Conservation (phyloP, 2,797 vertebrate genomes). For the Pangasius krempfi region DNA sequence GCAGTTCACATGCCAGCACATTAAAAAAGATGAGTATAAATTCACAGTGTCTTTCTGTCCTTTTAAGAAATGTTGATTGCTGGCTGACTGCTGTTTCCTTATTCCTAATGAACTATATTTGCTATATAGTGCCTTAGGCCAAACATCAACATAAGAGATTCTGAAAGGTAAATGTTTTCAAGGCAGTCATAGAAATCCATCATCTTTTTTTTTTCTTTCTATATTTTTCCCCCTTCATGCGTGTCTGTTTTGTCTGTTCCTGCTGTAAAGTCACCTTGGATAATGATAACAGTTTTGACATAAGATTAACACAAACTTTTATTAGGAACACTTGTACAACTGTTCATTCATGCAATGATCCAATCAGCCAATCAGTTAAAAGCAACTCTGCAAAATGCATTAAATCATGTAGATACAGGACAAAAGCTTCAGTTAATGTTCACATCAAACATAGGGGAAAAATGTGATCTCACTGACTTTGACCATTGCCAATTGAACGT, state of each 20-base stretch:
- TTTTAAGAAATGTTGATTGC: not conserved
- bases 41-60: not conserved
- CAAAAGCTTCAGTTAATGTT: too few species aligned
- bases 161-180: not conserved
- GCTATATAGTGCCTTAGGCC: not conserved
- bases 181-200: not conserved
- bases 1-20: slow-evolving; percentile 13
- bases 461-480: too few species aligned
- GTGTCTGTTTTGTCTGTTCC: not conserved
- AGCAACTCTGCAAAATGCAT: too few species aligned
- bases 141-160: not conserved
- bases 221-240: too few species aligned
- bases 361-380: not conserved
- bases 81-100: not conserved
- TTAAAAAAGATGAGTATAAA: not conserved
- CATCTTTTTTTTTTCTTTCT: too few species aligned
- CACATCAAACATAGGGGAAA: too few species aligned
- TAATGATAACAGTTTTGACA: not conserved
- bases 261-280: not conserved
- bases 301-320: not conserved
- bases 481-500: not conserved
- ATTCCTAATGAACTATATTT: not conserved
- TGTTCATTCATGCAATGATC: not conserved
- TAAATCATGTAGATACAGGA: too few species aligned
- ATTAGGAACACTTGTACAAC: not conserved